Conservation (phyloP, 2,113 vertebrate species). For the Leiothrix lutea region DNA sequence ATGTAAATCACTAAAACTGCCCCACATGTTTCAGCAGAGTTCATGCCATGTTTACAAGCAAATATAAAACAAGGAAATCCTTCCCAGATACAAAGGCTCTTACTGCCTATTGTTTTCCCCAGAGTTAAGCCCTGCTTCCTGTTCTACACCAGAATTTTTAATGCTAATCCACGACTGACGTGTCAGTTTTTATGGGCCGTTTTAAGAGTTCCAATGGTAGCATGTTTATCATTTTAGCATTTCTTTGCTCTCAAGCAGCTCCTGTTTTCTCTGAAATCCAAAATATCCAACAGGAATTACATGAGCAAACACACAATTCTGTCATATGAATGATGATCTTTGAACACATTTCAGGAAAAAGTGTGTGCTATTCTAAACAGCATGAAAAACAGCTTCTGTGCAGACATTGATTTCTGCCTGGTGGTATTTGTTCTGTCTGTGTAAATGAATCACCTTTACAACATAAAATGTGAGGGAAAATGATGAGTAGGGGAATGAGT, state of each 20-base stretch:
- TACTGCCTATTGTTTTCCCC: not conserved
- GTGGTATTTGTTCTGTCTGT: not conserved
- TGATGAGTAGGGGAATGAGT: not conserved
- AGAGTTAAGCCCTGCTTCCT: not conserved
- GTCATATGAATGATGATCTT: not conserved
- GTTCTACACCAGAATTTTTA: not conserved
- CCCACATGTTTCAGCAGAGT: not conserved
- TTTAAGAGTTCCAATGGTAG: not conserved
- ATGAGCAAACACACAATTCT: not conserved
- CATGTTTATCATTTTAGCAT: not conserved
- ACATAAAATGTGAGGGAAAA: not conserved
- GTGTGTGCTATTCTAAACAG: conserved; percentile 20
- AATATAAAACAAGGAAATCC: conserved; percentile 20
- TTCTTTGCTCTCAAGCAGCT: not conserved
- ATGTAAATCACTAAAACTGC: not conserved
- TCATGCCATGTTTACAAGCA: not conserved
- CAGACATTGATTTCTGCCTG: conserved; percentile 28
- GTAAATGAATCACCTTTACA: conserved; percentile 16
- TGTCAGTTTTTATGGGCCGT: not conserved
- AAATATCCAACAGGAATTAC: not conserved
- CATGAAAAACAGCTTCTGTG: conserved; percentile 44
- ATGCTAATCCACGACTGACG: not conserved
- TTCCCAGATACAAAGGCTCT: conserved; percentile 20
- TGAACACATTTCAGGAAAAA: conserved; percentile 52
- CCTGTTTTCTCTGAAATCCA: not conserved